A percentile compares a stretch with the other conserved stretches of the same genome.
Conservation (phyloP, 2,113 vertebrate genomes). For the Anguilla japonica region DNA sequence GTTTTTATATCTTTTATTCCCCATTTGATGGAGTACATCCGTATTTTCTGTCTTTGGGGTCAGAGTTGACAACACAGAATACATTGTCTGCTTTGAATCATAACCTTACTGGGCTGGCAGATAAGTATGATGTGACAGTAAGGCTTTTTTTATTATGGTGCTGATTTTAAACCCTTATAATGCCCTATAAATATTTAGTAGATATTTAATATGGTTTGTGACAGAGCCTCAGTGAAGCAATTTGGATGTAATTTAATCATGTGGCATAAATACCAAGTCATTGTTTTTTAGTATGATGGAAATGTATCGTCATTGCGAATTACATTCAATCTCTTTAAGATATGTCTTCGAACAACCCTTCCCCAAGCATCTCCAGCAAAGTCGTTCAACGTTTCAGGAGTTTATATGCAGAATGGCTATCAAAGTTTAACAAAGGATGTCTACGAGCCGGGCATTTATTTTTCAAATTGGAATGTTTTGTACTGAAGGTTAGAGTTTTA, state of each 20-base stretch:
- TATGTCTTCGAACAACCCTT: background rate
- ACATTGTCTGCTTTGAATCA: slow-evolving; percentile 52
- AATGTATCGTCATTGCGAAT: background rate
- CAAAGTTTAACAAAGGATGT: background rate
- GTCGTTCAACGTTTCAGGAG: background rate
- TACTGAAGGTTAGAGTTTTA: slow-evolving; percentile 39
- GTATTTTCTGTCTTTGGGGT: slow-evolving; percentile 54
- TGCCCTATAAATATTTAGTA: slow-evolving; percentile 67
- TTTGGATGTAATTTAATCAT: slow-evolving; percentile 53
- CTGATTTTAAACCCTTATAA: slow-evolving; percentile 66
- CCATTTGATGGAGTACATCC: slow-evolving; percentile 22
- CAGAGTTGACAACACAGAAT: slow-evolving; percentile 27
- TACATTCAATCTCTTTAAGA: background rate
- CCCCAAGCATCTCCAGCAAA: background rate
- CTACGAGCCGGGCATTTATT: background rate
- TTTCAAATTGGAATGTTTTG: slow-evolving; percentile 11
- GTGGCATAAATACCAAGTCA: slow-evolving; percentile 27
- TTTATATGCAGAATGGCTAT: background rate
- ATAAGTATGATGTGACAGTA: slow-evolving; percentile 49
- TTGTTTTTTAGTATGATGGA: slow-evolving; percentile 11
- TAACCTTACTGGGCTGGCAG: slow-evolving; percentile 41
- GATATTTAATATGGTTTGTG: slow-evolving; percentile 44
- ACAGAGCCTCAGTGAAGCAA: slow-evolving; percentile 40
- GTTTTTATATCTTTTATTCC: slow-evolving; percentile 45
- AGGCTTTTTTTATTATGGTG: slow-evolving; percentile 48